A percentile compares a stretch with the other conserved stretches of the same genome.
Evolutionary conservation across 1,140 invertebrate genomes (phyloP).

Genomic region (Papilio glaucus): DNA sequence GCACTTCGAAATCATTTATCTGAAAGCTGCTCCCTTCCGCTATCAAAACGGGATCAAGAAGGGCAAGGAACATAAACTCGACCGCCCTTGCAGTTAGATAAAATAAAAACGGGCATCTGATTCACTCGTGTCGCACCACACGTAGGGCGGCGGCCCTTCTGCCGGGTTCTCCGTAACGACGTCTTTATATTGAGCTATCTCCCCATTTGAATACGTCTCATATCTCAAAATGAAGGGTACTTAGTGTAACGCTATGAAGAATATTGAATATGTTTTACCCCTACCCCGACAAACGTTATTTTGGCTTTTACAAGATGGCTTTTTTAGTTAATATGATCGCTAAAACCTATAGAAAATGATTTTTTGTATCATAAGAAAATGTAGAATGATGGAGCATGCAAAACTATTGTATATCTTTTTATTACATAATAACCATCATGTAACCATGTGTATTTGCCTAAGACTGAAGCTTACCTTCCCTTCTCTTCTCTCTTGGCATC

Average conservation of each 20-base stretch:
- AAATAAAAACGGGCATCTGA: conserved; percentile 79
- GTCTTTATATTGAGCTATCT: conserved; percentile 65
- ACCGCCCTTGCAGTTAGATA: conserved; percentile 78
- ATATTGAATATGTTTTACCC: conserved; percentile 48
- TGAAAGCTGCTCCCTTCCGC: conserved; percentile 75
- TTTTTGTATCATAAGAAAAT: too few species aligned
- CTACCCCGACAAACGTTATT: not conserved
- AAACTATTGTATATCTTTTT: too few species aligned
- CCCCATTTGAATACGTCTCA: conserved; percentile 70
- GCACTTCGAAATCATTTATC: conserved; percentile 72
- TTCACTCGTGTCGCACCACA: conserved; percentile 70
- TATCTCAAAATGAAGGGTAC: conserved; percentile 63
- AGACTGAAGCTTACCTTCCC: too few species aligned
- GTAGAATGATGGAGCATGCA: too few species aligned
- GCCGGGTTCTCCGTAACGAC: conserved; percentile 61
- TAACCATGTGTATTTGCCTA: too few species aligned
- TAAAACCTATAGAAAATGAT: too few species aligned
- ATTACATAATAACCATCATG: too few species aligned
- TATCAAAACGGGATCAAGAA: conserved; percentile 82
- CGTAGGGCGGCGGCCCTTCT: conserved; percentile 46
- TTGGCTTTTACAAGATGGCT: not conserved
- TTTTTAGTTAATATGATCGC: not conserved
- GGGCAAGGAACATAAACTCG: conserved; percentile 75
- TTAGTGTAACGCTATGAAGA: conserved; percentile 63
- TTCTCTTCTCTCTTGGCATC: too few species aligned